Evolutionary conservation across 2,113 vertebrate genomes (phyloP).

Genomic region (Etheostoma spectabile): DNA sequence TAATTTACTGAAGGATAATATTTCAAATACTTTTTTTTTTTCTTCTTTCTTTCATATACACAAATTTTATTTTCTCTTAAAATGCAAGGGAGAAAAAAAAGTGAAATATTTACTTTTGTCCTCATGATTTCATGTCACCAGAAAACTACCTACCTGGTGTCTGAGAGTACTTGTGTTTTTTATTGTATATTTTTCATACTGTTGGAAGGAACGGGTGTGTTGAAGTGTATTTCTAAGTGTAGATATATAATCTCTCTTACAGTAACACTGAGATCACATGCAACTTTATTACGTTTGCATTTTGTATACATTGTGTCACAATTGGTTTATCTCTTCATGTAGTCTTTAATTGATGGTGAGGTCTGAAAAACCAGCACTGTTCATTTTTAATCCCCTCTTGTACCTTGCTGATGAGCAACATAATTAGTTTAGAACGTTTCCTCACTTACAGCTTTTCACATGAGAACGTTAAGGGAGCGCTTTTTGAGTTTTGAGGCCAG

Average conservation of each 20-base stretch:
- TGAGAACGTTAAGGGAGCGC: background rate
- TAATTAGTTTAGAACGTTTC: conserved; percentile 20
- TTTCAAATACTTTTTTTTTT: conserved; percentile 66
- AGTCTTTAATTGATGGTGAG: conserved; percentile 51
- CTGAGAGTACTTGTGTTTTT: conserved; percentile 83
- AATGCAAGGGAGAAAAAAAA: conserved; percentile 75
- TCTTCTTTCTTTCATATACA: conserved; percentile 59
- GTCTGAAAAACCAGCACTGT: conserved; percentile 30
- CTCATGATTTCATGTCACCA: conserved; percentile 83
- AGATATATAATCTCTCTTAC: conserved; percentile 77
- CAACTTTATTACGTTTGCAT: conserved; percentile 64
- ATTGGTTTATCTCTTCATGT: conserved; percentile 18
- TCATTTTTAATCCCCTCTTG: conserved; percentile 38
- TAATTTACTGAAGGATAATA: conserved; percentile 76
- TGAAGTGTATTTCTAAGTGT: conserved; percentile 78
- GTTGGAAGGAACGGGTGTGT: conserved; percentile 77
- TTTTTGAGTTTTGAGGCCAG: conserved; percentile 9
- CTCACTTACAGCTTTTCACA: conserved; percentile 2
- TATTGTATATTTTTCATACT: conserved; percentile 85
- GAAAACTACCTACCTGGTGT: conserved; percentile 84
- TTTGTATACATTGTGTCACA: conserved; percentile 7
- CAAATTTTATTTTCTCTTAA: conserved; percentile 69
- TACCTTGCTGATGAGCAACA: conserved; percentile 40
- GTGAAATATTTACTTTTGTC: conserved; percentile 85
- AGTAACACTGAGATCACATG: conserved; percentile 72